Base-by-base conservation (phyloP, 2,888 invertebrate species). In the Sesia apiformis region DNA sequence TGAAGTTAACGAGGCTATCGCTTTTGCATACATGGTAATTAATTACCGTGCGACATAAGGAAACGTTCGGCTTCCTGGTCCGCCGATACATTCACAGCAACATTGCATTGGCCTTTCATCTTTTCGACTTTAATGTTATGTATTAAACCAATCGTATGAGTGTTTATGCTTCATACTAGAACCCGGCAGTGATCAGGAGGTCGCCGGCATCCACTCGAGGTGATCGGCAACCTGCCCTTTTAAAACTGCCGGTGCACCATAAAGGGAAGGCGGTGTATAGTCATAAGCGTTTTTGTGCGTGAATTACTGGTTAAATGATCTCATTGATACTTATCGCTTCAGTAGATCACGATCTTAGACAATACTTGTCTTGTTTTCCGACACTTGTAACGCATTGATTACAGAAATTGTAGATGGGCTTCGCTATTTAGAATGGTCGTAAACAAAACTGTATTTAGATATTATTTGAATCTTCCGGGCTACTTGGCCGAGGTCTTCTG, bases 131-230 rank as follows among this genome's bases (percentile, higher is more conserved):
- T 58, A 60, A 61, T 72, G 38, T 50, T 38, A n/a, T 38, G 50
- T 50, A 50, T 50, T 50, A 70, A 70, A 72, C 68, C 72, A 74
- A 72, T 73, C 72, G 67, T 71, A 69, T 64, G 53, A 57, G 55
- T 55, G 53, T 54, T 53, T 56, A 55, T 38, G 56, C 63, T 64
- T 60, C 52, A 49, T 52, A 46, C 51, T 53, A 58, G 69, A 77
- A 83, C 81, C 84, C 85, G 86, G 86, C 75, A 85, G 82, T 74
- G 61, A 70, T 65, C 67, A 67, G 69, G 76, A 77, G 76, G 78
- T 72, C 75, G 66, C 63, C 61, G 38, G 49, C 56, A 68, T 70
- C 72, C 62, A 62, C 69, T 72, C 76, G 76, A 78, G 78, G 78
- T 78, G 73, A 81, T 80, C 75, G 60, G 68, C 71, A 62, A 66